Evolutionary conservation across 2,797 vertebrate species (phyloP), one percentile per base, ranked within the genome.

Genomic region (Syndactyla subalaris): DNA sequence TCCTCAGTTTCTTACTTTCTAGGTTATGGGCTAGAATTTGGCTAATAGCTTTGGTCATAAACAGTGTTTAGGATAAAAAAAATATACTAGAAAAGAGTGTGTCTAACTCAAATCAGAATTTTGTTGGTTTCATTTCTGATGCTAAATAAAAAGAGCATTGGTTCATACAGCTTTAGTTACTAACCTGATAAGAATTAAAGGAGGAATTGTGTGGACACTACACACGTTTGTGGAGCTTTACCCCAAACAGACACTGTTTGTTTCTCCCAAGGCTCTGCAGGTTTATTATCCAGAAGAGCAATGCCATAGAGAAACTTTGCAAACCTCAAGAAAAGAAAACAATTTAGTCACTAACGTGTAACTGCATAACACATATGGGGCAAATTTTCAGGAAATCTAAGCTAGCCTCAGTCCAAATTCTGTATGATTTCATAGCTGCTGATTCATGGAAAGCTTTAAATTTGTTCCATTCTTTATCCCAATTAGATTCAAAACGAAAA

Each of bases 311-410:
- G 57, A 85, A 88, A 91, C 49, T 74, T 76, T 41, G 51, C 54
- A 92, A 92, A 58, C 10, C 32, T 61, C 74, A 88, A 66, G 61
- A 32, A 21, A n/a, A 63, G 48, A 71, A 88, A 71, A 65, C 2
- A 36, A 59, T 85, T 76, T 73, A 48, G 19, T 14, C 34, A 73
- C 23, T 79, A 93, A 79, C 14, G 77, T 43, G 36, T 61, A 80
- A 94, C 29, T 14, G 61, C 34, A 39, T 41, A 88, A 78, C 29
- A 80, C 76, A 97, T 61, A 59, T 90, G 76, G 83, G 54, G 26
- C 13, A 93, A 52, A 94, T 90, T 88, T 93, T 91, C 49, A 66
- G 39, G 32, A 84, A 89, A 62, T 54, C 34, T 70, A 85, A 94
- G 55, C 59, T 73, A 74, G 39, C 24, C 22, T 70, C 3, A 0